These are phyloP conservation scores for Eupithecia vulgata DNA, from an alignment of 2,888 invertebrate species.

Conservation along the genomic window DNA sequence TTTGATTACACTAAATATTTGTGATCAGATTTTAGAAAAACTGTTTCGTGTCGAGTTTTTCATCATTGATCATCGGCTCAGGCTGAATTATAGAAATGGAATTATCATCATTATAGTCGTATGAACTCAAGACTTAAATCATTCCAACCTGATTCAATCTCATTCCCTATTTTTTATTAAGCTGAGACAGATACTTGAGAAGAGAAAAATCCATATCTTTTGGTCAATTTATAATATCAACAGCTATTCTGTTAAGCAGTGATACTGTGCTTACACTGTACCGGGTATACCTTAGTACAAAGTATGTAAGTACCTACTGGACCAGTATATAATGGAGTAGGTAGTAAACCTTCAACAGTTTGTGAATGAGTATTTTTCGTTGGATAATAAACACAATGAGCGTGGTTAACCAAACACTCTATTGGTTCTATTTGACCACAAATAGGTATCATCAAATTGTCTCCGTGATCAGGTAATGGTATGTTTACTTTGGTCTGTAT, in stretches of 20 bases:
- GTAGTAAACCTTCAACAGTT: constrained; percentile 17
- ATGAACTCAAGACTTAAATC: not conserved
- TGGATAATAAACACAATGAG: not conserved
- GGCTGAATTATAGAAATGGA: not conserved
- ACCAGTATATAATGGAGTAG: constrained; percentile 27
- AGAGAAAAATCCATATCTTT: not conserved
- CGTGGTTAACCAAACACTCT: not conserved
- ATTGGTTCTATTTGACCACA: not conserved
- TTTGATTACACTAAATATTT: not conserved
- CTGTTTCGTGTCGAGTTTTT: not conserved
- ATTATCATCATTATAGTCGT: not conserved
- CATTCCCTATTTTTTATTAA: not conserved
- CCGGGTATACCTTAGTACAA: constrained; percentile 26
- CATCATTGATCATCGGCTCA: not conserved
- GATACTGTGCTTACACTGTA: constrained; percentile 11
- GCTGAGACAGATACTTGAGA: not conserved
- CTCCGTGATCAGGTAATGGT: not conserved
- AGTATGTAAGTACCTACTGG: constrained; percentile 27
- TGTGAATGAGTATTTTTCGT: not conserved
- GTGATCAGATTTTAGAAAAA: not conserved
- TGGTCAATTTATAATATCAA: not conserved
- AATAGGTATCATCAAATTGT: not conserved
- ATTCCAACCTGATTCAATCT: not conserved
- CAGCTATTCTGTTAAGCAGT: not conserved
- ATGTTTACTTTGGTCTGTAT: not conserved